Evolutionary conservation across 92 coral and sea anemone genomes (phyloP).

Genomic region (Hydrozoanthus gracilis): DNA sequence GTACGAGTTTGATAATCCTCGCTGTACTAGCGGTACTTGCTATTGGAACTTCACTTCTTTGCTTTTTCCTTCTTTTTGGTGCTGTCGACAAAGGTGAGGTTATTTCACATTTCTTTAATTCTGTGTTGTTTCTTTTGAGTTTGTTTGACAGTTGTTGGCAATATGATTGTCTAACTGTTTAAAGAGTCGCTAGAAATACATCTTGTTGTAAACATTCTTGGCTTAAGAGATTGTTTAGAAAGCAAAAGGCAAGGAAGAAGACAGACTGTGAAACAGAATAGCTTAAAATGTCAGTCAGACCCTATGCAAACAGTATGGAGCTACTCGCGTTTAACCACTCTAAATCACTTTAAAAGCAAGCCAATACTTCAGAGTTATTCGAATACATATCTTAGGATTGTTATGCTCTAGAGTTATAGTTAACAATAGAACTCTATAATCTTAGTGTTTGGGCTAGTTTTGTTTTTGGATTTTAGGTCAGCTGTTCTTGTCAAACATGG

Average conservation of each 20-base stretch:
- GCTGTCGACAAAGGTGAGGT: slow-evolving; percentile 32
- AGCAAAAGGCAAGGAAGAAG: background rate
- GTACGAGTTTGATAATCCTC: background rate
- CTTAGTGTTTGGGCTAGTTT: too few relatives aligned
- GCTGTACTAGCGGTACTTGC: background rate
- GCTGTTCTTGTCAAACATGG: too few relatives aligned
- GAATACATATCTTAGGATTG: too few relatives aligned
- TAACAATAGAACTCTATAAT: too few relatives aligned
- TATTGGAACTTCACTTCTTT: background rate
- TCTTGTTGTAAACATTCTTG: slow-evolving; percentile 8
- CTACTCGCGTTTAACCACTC: too few relatives aligned
- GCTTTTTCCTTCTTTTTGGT: slow-evolving; percentile 31
- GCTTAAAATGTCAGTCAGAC: background rate
- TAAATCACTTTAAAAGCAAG: too few relatives aligned
- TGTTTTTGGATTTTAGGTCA: too few relatives aligned
- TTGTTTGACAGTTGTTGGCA: slow-evolving; percentile 46
- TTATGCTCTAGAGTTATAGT: too few relatives aligned
- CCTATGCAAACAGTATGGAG: too few relatives aligned
- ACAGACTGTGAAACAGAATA: slow-evolving; percentile 17
- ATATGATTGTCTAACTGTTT: slow-evolving; percentile 28
- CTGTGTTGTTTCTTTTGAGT: slow-evolving; percentile 6
- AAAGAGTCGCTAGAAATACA: background rate
- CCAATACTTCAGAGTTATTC: too few relatives aligned
- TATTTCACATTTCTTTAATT: background rate
- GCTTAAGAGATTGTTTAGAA: slow-evolving; percentile 11